Evolutionary conservation across 2,797 vertebrate species (phyloP).

Genomic region (Labroides dimidiatus): DNA sequence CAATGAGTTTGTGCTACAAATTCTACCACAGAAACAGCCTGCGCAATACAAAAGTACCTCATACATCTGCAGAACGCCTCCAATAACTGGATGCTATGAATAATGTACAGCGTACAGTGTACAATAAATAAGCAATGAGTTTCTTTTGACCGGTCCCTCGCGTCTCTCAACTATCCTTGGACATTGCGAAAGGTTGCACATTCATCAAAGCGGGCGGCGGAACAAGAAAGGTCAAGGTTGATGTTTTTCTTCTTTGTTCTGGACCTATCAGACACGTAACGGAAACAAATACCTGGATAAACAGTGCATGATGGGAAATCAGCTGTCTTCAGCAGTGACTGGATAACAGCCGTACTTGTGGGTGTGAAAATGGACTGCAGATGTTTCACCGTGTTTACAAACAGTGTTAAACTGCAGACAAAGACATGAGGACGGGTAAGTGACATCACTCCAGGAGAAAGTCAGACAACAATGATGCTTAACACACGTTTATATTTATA

Average conservation of each 20-base stretch:
- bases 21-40: constrained; percentile 25
- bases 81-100: constrained; percentile 56
- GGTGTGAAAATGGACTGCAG: constrained; percentile 14
- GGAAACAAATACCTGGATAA: constrained; percentile 30
- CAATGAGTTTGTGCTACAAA: constrained; percentile 44
- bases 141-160: constrained; percentile 38
- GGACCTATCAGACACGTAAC: constrained; percentile 23
- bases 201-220: constrained; percentile 50
- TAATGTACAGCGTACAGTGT: constrained; percentile 52
- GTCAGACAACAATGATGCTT: background rate
- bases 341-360: constrained; percentile 33
- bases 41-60: constrained; percentile 26
- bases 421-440: constrained; percentile 6
- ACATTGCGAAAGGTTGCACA: constrained; percentile 44
- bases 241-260: constrained; percentile 23
- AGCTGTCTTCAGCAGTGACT: constrained; percentile 22
- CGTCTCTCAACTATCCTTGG: constrained; percentile 39
- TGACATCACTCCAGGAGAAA: background rate
- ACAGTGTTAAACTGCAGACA: constrained; percentile 7
- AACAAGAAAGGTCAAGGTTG: constrained; percentile 55
- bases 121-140: constrained; percentile 64
- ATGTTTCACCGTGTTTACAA: background rate
- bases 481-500: background rate
- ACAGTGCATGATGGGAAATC: constrained; percentile 30
- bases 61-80: constrained; percentile 45